Base-by-base conservation (phyloP, 2,888 invertebrate genomes). In the Acrobasis consociella region DNA sequence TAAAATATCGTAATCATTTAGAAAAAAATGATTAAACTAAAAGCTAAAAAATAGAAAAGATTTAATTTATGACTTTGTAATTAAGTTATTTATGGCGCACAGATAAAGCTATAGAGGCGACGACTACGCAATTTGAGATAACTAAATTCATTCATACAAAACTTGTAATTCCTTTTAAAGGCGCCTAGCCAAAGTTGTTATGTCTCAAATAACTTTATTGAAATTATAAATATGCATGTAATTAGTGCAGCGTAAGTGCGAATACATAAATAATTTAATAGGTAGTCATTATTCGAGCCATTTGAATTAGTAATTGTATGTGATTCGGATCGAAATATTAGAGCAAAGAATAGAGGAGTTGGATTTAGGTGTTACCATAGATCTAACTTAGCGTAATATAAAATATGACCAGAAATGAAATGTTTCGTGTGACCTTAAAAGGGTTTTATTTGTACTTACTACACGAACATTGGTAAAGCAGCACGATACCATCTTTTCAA, bases 291-390 rank as follows among this genome's bases (percentile, higher is more conserved):
- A 62, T 62, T 62, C 55, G 16, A 7, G 49, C 17, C 17, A 62
- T 62, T 62, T 62, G 55, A 62, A 62, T 62, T 31, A 42, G 55
- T 62, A 55, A 55, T 62, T 53, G 62, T 55, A 55, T 62, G 62
- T 62, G 11, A 52, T 60, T 60, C 51, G 42, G 51, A 60, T 60
- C 42, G 17, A 42, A 31, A 39, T 52, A 15, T 52, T 51, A 17
- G 56, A 42, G 10, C 8, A 42, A 9, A 13, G 42, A 13, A 22
- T 42, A 7, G 42, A 42, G 13, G 56, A 42, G 56, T 16, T 56
- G 3, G 13, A n/a, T 11, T 46, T 46, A 1, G 13, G 10, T 46
- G 11, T n/a, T 7, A 22, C 1, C 22, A 22, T 22, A 22, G n/a
- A n/a, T n/a, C n/a, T n/a, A n/a, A n/a, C n/a, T n/a, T n/a, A n/a